Evolutionary conservation across 1,140 invertebrate species (phyloP), one percentile per base, ranked within the genome.

Genomic region (Hypsibius dujardini): DNA sequence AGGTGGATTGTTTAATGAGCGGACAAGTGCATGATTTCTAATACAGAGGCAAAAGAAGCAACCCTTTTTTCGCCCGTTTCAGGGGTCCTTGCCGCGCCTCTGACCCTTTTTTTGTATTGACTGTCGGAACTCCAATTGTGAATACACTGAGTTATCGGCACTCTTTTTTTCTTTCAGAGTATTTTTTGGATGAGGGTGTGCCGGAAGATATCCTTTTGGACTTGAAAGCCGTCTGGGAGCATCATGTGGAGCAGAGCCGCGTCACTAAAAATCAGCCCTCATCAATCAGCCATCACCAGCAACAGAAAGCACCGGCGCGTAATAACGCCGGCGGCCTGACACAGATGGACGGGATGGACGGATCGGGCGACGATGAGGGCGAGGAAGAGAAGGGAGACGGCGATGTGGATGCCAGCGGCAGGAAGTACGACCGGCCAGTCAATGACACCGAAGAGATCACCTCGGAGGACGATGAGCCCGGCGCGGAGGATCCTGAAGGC

Each of bases 151-250:
- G 28, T 28, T 28, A 28, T 28, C 28, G 28, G 28, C 28, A 28
- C 28, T 28, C 28, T 28, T 42, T 42, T 67, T 42, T 3, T 67
- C 42, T 67, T 67, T 12, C 42, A 67, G 62, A 67, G 62, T 3
- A 15, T 45, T 67, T 67, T 42, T 67, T 67, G 62, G 62, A 67
- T 45, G 62, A 67, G 42, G 62, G 62, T 3, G 3, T 67, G 12
- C 42, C 62, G 12, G 62, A 67, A 45, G 62, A 67, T 42, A 45
- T 67, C 12, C 12, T 67, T 12, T 15, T 67, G 62, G 62, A 67
- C 42, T 42, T 67, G 62, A 67, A 67, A 67, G 62, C 62, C 3
- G 42, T 42, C 42, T 67, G 62, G 62, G 62, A 67, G 42, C 62
- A 67, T 42, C 12, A 42, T 42, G 42, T 67, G 62, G 62, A 67